Evolutionary conservation across 2,113 vertebrate species (phyloP).

Genomic region (Athene cunicularia): DNA sequence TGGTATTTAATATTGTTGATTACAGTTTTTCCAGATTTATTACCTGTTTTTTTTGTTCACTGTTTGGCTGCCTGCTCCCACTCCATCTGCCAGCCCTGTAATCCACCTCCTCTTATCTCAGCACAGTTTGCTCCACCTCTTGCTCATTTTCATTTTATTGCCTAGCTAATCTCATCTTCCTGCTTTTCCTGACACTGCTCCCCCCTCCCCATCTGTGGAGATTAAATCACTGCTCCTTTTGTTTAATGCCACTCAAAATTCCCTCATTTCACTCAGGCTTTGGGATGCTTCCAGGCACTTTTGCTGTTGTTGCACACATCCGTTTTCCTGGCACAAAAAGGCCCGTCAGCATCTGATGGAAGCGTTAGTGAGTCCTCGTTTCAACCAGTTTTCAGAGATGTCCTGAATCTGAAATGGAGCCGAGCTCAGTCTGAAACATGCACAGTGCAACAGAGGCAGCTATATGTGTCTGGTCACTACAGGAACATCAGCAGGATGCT

Average conservation of each 20-base stretch:
- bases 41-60: not conserved
- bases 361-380: not conserved
- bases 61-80: constrained; percentile 6
- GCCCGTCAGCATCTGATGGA: constrained; percentile 30
- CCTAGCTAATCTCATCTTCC: constrained; percentile 62
- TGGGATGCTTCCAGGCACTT: constrained; percentile 58
- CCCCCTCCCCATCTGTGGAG: constrained; percentile 47
- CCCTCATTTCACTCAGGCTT: constrained; percentile 42
- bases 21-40: constrained; percentile 10
- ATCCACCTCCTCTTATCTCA: constrained; percentile 58
- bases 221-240: constrained; percentile 62
- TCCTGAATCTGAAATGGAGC: not conserved
- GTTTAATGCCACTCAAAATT: constrained; percentile 52
- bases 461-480: not conserved
- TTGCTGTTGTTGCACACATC: constrained; percentile 40
- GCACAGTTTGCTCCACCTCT: constrained; percentile 41
- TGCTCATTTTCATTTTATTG: constrained; percentile 64
- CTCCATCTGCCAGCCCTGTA: constrained; percentile 45
- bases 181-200: constrained; percentile 47
- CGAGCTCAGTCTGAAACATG: not conserved
- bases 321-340: constrained; percentile 49
- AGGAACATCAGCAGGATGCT: not conserved
- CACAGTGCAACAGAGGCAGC: not conserved
- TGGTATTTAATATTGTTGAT: not conserved
- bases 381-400: not conserved